These are phyloP conservation scores for Cartodere bifasciata DNA, from an alignment of 2,888 invertebrate species.

Conservation along the genomic window DNA sequence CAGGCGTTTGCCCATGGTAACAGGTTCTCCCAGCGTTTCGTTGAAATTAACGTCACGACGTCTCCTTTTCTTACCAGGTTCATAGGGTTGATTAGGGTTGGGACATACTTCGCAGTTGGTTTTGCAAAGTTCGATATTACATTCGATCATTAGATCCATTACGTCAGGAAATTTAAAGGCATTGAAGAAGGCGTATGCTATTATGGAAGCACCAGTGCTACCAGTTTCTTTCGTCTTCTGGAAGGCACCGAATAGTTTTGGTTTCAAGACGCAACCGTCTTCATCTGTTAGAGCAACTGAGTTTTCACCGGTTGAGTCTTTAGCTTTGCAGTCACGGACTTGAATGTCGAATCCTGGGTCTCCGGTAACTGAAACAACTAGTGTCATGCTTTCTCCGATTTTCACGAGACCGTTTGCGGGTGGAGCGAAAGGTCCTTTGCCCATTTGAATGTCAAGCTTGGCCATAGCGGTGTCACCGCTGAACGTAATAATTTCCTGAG, in stretches of 20 bases:
- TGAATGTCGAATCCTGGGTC: slow-evolving; percentile 68
- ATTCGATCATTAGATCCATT: slow-evolving; percentile 71
- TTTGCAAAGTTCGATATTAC: slow-evolving; percentile 71
- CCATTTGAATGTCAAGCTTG: slow-evolving; percentile 61
- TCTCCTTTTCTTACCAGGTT: slow-evolving; percentile 36
- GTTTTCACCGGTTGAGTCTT: slow-evolving; percentile 54
- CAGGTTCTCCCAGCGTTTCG: slow-evolving; percentile 43
- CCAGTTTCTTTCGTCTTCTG: slow-evolving; percentile 66
- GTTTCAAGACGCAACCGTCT: slow-evolving; percentile 64
- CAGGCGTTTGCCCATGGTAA: slow-evolving; percentile 51
- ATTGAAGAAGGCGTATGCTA: slow-evolving; percentile 67
- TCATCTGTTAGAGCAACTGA: slow-evolving; percentile 59
- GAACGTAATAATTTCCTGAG: slow-evolving; percentile 69
- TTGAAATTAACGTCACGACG: slow-evolving; percentile 38
- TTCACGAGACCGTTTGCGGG: slow-evolving; percentile 65
- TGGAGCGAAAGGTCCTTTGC: slow-evolving; percentile 64
- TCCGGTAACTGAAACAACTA: slow-evolving; percentile 67
- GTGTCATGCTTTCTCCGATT: slow-evolving; percentile 70
- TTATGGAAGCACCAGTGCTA: slow-evolving; percentile 57
- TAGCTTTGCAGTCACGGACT: slow-evolving; percentile 64
- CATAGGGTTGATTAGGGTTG: slow-evolving; percentile 46
- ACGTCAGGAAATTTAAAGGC: slow-evolving; percentile 77
- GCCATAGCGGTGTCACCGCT: slow-evolving; percentile 76
- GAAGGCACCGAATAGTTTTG: slow-evolving; percentile 70
- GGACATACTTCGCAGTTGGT: slow-evolving; percentile 65